Percentiles rank a stretch among this genome's conserved stretches.
These are phyloP conservation scores for Trichonephila inaurata DNA, from an alignment of 1,140 invertebrate species.

Conservation along the genomic window DNA sequence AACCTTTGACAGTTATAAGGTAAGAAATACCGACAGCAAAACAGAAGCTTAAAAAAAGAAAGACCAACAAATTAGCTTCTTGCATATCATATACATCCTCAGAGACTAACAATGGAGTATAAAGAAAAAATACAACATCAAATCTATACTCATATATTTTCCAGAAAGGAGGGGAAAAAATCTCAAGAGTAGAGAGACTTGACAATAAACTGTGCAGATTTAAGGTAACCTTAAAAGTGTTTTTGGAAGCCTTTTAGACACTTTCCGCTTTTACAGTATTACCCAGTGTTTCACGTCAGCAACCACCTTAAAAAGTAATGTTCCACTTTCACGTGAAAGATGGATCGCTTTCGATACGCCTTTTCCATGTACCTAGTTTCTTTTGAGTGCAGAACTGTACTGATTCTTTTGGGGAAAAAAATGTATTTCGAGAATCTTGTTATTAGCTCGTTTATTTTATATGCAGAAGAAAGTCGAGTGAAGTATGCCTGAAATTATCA, in stretches of 20 bases:
- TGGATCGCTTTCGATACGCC: constrained; percentile 35
- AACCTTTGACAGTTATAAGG: too few relatives aligned
- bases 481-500: constrained; percentile 7
- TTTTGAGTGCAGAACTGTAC: constrained; percentile 14
- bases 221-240: constrained; percentile 2
- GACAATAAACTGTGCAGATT: background rate
- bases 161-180: background rate
- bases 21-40: too few relatives aligned
- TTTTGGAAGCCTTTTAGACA: constrained; percentile 17
- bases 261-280: constrained; percentile 3
- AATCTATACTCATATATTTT: background rate
- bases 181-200: background rate
- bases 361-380: constrained; percentile 50
- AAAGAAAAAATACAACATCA: background rate
- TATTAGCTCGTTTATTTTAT: constrained; percentile 35
- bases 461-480: background rate
- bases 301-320: constrained; percentile 29
- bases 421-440: constrained; percentile 20
- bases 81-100: background rate
- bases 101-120: background rate
- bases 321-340: constrained; percentile 18
- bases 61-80: background rate
- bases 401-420: background rate
- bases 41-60: too few relatives aligned
- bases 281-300: constrained; percentile 8